Base-by-base conservation (phyloP, 2,797 vertebrate species). In the Pseudopleuronectes americanus region DNA sequence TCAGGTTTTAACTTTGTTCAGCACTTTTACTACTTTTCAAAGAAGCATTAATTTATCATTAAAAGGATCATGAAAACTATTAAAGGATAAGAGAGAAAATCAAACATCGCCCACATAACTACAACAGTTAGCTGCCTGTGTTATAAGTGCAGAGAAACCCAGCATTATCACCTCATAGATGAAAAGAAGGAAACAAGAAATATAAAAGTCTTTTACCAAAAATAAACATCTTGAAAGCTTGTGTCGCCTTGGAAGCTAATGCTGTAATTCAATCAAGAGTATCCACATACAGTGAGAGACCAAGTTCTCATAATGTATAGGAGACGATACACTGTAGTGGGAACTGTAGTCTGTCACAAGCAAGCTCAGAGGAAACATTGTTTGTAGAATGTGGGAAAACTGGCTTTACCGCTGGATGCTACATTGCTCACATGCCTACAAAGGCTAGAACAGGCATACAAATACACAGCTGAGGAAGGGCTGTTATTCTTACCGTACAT, bases 401-500 rank as follows among this genome's bases (percentile, higher is more conserved):
- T 60, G 86, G 87, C 71, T 38, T 73, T 5, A 67, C 62, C 28
- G 0, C 28, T 53, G 57, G n/a, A 68, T 73, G 59, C 47, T 61
- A 54, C 79, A 87, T 84, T 74, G 56, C 76, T 72, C 66, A 65
- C 72, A 85, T 60, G 63, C 71, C 73, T 57, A 57, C 21, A 74
- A 55, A 66, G 43, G 28, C 53, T 8, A 16, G 4, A 74, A 36
- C 59, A 69, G 43, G 55, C 60, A 66, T 16, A 71, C 59, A 48
- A 26, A 71, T 0, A 56, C 36, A 52, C 19, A 68, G 55, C 14
- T 26, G 8, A 56, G 45, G 57, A 55, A 74, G 43, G 66, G 51
- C 9, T 53, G 68, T 57, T 77, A 64, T 83, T 73, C 94, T 95
- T 94, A 95, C 95, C 95, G 84, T 95, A 95, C 95, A 95, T 95